Percentiles rank a stretch among this genome's conserved stretches.
Evolutionary conservation across 2,113 vertebrate species (phyloP).

Genomic region (Elephas maximus): DNA sequence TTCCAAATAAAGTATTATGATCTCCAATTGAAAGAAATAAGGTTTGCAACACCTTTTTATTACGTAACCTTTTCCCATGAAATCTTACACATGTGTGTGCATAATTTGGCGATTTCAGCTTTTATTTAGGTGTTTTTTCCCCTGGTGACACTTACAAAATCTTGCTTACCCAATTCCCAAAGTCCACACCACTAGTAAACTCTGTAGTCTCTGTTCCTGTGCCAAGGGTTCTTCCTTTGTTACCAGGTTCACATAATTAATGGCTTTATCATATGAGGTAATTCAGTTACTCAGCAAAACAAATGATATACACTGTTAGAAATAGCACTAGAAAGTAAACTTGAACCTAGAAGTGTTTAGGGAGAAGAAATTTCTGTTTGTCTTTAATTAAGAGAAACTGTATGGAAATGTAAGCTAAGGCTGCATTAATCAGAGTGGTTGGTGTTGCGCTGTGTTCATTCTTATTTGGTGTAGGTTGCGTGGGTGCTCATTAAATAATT

Average conservation of each 20-base stretch:
- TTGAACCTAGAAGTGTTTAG: constrained; percentile 78
- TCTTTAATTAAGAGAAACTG: constrained; percentile 86
- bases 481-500: constrained; percentile 78
- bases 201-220: neutral
- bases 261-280: constrained; percentile 81
- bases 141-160: constrained; percentile 1
- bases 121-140: constrained; percentile 9
- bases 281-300: constrained; percentile 84
- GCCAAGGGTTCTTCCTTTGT: constrained; percentile 78
- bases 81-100: constrained; percentile 13
- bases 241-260: constrained; percentile 83
- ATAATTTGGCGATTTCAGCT: neutral
- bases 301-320: constrained; percentile 74
- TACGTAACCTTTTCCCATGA: neutral
- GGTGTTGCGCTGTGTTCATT: constrained; percentile 66
- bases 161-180: neutral
- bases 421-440: constrained; percentile 83
- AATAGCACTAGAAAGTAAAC: constrained; percentile 81
- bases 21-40: constrained; percentile 53
- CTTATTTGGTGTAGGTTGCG: constrained; percentile 82
- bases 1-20: constrained; percentile 10
- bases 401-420: constrained; percentile 80
- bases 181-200: neutral
- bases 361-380: constrained; percentile 81
- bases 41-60: neutral